Conservation (phyloP, 2,888 invertebrate genomes). For the Lymantria monacha region DNA sequence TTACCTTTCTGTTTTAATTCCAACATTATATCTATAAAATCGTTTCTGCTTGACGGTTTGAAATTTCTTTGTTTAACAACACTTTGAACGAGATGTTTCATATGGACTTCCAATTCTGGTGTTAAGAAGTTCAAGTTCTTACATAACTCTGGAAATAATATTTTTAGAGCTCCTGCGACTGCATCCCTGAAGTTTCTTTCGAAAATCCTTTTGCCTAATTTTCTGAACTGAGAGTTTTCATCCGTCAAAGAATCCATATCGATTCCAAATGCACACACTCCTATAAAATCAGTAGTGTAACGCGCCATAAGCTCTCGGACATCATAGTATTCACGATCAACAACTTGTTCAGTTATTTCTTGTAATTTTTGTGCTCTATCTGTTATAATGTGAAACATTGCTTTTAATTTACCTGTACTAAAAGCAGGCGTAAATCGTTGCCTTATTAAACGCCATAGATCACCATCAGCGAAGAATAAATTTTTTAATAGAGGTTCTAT, state of each 20-base stretch:
- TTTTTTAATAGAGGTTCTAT: conserved; percentile 65
- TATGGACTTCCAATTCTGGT: conserved; percentile 53
- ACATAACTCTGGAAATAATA: conserved; percentile 59
- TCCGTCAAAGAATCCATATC: conserved; percentile 61
- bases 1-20: conserved; percentile 63
- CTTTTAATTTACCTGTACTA: conserved; percentile 66
- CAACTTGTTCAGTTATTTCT: conserved; percentile 51
- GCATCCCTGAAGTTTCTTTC: conserved; percentile 53
- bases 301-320: conserved; percentile 69
- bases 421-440: conserved; percentile 68
- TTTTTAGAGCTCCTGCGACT: conserved; percentile 48
- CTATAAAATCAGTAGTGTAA: conserved; percentile 72
- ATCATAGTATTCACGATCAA: conserved; percentile 53
- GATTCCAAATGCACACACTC: conserved; percentile 69
- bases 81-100: conserved; percentile 50
- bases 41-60: conserved; percentile 62
- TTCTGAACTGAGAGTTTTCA: conserved; percentile 65
- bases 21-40: conserved; percentile 68
- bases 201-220: conserved; percentile 65
- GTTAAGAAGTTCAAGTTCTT: conserved; percentile 55
- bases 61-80: conserved; percentile 57
- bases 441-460: conserved; percentile 64
- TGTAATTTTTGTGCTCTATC: conserved; percentile 64
- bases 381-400: conserved; percentile 69
- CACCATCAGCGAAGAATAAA: conserved; percentile 68